Evolutionary conservation across 2,113 vertebrate species (phyloP).

Genomic region (Toxostoma redivivum): DNA sequence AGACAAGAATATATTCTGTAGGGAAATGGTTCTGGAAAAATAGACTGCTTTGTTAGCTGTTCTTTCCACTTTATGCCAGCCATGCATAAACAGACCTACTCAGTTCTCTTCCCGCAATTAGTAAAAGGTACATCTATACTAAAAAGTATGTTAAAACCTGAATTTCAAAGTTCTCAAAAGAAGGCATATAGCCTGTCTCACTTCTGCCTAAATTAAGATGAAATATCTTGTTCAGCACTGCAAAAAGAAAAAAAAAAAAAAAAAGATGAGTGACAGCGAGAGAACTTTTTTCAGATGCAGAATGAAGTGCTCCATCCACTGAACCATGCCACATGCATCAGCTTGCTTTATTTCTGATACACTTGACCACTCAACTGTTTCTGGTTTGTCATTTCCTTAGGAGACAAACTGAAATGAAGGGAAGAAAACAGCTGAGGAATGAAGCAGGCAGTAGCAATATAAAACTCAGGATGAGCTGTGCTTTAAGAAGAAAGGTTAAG

Average conservation of each 20-base stretch:
- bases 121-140: background rate
- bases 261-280: background rate
- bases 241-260: background rate
- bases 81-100: background rate
- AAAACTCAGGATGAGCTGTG: background rate
- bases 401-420: background rate
- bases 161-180: background rate
- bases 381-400: conserved; percentile 30
- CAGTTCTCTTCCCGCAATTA: background rate
- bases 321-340: background rate
- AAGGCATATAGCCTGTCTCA: background rate
- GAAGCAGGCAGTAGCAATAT: background rate
- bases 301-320: background rate
- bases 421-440: background rate
- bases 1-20: background rate
- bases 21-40: background rate
- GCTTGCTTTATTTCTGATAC: conserved; percentile 16
- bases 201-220: background rate
- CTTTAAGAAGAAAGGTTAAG: background rate
- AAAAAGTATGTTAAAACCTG: background rate
- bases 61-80: background rate
- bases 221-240: background rate
- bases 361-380: conserved; percentile 25
- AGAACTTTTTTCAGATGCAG: background rate
- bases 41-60: background rate